Evolutionary conservation across 2,797 vertebrate genomes (phyloP).

Genomic region (Cyprinodon diabolis): DNA sequence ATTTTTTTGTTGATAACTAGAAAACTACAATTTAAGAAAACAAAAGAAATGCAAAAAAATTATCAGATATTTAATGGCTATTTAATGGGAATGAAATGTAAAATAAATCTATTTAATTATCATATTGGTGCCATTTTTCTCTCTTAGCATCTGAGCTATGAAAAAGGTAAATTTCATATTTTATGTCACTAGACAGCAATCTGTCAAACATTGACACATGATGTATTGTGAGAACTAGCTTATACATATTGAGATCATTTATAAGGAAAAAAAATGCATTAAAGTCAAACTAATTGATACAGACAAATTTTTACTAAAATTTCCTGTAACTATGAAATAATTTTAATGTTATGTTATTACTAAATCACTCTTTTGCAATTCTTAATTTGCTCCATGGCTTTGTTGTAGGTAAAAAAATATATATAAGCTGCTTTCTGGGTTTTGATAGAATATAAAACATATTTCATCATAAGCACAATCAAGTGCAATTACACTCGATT

Average conservation of each 20-base stretch:
- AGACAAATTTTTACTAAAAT: not conserved
- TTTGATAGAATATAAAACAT: not conserved
- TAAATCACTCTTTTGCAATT: not conserved
- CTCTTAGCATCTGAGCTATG: not conserved
- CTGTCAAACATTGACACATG: not conserved
- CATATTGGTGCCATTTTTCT: too few species aligned
- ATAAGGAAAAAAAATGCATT: not conserved
- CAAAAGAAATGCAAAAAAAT: not conserved
- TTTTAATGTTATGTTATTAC: too few species aligned
- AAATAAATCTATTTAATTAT: not conserved
- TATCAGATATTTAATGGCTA: not conserved
- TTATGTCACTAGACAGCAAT: not conserved
- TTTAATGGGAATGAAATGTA: not conserved
- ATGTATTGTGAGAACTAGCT: not conserved
- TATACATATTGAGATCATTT: not conserved
- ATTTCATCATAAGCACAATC: too few species aligned
- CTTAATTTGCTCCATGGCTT: not conserved
- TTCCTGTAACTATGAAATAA: not conserved
- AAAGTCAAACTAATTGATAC: not conserved
- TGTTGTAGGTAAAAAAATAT: not conserved
- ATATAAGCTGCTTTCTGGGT: not conserved
- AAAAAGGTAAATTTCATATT: not conserved
- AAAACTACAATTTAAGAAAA: not conserved
- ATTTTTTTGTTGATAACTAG: not conserved
- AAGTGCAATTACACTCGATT: not conserved